Evolutionary conservation across 1,140 invertebrate species (phyloP).

Genomic region (Lucilia cuprina): DNA sequence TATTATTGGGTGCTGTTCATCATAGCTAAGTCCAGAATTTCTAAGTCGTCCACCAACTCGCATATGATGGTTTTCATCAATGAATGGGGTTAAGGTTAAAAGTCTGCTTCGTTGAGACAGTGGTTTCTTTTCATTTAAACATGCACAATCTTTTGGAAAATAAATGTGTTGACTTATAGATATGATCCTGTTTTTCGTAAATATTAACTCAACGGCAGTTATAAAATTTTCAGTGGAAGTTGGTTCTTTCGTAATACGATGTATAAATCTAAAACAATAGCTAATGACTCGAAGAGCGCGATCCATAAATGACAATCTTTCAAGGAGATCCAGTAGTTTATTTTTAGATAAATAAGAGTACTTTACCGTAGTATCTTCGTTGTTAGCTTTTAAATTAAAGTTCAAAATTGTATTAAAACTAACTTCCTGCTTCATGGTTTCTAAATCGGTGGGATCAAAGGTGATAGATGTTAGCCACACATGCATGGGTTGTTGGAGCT

Average conservation of each 20-base stretch:
- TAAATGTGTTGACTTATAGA: neutral
- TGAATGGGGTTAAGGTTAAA: neutral
- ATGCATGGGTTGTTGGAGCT: slow-evolving; percentile 25
- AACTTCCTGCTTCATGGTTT: neutral
- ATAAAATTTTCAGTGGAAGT: too few species aligned
- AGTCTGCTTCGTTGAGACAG: neutral
- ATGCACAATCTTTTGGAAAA: neutral
- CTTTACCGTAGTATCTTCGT: too few species aligned
- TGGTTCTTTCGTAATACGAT: too few species aligned
- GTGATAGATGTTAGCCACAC: neutral
- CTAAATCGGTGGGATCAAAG: neutral
- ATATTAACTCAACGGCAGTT: too few species aligned
- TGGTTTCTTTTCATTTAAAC: neutral
- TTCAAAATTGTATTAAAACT: neutral
- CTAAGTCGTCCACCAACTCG: neutral
- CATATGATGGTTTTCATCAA: neutral
- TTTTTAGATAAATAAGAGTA: too few species aligned
- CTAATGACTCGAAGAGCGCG: neutral
- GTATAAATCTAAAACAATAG: too few species aligned
- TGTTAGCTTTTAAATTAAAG: neutral
- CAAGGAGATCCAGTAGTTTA: neutral
- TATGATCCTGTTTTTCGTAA: too few species aligned
- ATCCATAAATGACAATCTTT: neutral
- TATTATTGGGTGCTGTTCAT: slow-evolving; percentile 31
- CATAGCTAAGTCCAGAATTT: neutral